phyloP scores from a whole-genome alignment of 2,797 vertebrate genomes.

The Sphenodon punctatus region DNA sequence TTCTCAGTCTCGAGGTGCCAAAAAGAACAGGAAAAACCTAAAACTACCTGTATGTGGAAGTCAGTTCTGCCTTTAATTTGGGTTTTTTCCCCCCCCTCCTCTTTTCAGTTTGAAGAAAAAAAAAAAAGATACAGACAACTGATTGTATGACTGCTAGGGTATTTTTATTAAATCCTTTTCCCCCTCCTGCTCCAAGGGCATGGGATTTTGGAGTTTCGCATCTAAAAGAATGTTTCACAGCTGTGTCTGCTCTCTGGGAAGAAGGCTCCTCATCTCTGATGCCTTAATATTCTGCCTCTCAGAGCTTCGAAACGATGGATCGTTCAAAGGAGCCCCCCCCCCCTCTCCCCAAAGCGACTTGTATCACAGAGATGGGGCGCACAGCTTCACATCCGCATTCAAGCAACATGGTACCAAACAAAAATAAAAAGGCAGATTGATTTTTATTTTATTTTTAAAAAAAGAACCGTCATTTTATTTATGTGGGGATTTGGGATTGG shows the following conservation, averaged over 20 bases:
- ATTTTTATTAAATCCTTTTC: conserved; percentile 30
- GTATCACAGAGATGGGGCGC: conserved; percentile 35
- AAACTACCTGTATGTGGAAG: conserved; percentile 39
- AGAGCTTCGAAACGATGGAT: conserved; percentile 43
- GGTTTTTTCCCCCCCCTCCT: neutral
- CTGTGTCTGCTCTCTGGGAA: conserved; percentile 29
- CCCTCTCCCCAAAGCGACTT: conserved; percentile 31
- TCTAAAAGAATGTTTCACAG: conserved; percentile 52
- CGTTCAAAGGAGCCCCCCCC: conserved; percentile 18
- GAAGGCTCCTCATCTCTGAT: conserved; percentile 47
- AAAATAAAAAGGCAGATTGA: conserved; percentile 26
- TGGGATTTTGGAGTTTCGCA: conserved; percentile 43
- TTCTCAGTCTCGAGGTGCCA: conserved; percentile 50
- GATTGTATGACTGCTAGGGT: conserved; percentile 72
- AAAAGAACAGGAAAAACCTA: conserved; percentile 43
- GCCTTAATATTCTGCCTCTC: conserved; percentile 55
- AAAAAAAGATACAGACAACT: conserved; percentile 70
- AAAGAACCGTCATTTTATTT: conserved; percentile 38
- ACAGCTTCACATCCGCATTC: conserved; percentile 48
- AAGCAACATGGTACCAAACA: conserved; percentile 43
- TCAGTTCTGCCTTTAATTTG: conserved; percentile 35
- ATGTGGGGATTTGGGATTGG: conserved; percentile 15
- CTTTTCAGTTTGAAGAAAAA: conserved; percentile 16
- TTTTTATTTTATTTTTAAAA: neutral
- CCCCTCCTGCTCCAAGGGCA: conserved; percentile 30